These are phyloP conservation scores for Mola mola DNA, from an alignment of 2,113 vertebrate genomes.

Conservation along the genomic window DNA sequence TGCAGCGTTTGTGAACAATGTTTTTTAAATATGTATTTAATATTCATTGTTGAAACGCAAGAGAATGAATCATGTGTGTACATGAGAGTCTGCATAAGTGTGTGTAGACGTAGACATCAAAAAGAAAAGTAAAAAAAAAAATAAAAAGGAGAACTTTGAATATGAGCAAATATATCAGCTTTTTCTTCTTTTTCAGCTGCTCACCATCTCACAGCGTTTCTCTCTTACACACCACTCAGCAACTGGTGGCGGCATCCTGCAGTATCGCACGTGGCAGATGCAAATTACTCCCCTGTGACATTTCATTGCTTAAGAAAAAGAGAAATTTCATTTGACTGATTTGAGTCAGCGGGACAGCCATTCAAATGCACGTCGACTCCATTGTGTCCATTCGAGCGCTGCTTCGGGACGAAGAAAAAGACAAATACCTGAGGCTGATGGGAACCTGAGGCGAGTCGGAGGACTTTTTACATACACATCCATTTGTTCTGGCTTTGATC, in stretches of 20 bases:
- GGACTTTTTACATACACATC: conserved; percentile 28
- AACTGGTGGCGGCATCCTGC: conserved; percentile 9
- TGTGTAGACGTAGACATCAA: not conserved
- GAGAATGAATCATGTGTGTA: no score
- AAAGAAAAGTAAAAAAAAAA: conserved; percentile 14
- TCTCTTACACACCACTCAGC: conserved; percentile 11
- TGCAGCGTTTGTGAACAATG: not conserved
- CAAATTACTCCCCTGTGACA: conserved; percentile 61
- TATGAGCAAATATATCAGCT: no score
- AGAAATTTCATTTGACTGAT: conserved; percentile 48
- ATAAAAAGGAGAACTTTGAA: no score
- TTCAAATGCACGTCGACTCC: conserved; percentile 1
- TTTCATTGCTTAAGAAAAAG: conserved; percentile 55
- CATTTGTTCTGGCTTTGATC: conserved; percentile 51
- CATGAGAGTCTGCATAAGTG: no score
- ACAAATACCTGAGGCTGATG: conserved; percentile 25
- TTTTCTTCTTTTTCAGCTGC: not conserved
- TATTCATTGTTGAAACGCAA: no score
- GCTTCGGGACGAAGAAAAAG: conserved; percentile 1
- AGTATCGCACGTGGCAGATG: conserved; percentile 50
- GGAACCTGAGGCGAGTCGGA: conserved; percentile 22
- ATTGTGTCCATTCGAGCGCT: conserved; percentile 21
- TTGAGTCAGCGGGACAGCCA: conserved; percentile 18
- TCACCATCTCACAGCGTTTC: not conserved
- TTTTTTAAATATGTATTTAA: no score